Evolutionary conservation across 2,888 invertebrate species (phyloP), one percentile per base, ranked within the genome.

Genomic region (Lampropteryx suffumata): DNA sequence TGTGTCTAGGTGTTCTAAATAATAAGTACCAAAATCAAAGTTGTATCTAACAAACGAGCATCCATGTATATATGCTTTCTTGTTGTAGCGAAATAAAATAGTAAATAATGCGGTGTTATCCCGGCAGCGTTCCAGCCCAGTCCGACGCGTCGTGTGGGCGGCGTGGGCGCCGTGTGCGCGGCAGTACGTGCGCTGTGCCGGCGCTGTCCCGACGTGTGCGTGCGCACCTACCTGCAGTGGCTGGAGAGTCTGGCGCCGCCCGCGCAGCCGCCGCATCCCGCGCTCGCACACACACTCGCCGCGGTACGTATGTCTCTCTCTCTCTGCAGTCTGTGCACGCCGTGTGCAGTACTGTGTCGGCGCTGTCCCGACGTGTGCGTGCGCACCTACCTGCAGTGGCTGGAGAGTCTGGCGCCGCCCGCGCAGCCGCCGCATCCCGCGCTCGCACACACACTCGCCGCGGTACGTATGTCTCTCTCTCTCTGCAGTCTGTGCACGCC

Each of bases 161-260:
- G 92, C 56, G 88, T 91, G 69, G 86, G 87, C 70, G 84, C 91
- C 26, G 95, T 97, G 21, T 96, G 97, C 65, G 95, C 96, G 81
- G 89, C 97, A 50, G 90, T 97, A 47, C 95, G 95, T 65, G 94
- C 95, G 78, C 91, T 97, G 52, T 96, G 97, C 65, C 93, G 92
- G 62, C 71, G 74, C 60, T 80, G 92, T 65, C 92, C 93, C 5
- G 82, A 85, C 40, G 93, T 93, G 62, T 91, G 95, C 33, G 89
- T 94, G 55, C 87, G 88, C 43, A 92, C 95, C 4, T 92, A 96
- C 67, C 82, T 96, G 43, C 91, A 92, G 50, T 97, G 97, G 97
- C 87, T 97, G 42, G 88, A 91, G 53, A 89, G 55, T 32, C 91
- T 67, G 85, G 93, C 82, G 47, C 75, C 90, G 67, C 90, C 90